These are phyloP conservation scores for Pogonus chalceus DNA, from an alignment of 1,140 invertebrate genomes.

Conservation along the genomic window DNA sequence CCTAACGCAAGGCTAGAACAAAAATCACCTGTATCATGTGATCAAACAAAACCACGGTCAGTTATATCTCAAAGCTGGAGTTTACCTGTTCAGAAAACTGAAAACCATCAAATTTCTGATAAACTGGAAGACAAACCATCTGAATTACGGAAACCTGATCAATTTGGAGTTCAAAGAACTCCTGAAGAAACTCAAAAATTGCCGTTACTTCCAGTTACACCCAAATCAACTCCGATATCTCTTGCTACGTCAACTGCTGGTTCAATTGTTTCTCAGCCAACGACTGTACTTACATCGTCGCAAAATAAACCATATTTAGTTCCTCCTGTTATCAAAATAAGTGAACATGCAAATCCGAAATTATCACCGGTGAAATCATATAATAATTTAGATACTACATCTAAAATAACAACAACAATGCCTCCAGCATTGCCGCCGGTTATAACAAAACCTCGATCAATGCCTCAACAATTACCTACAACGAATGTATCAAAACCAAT, in stretches of 20 bases:
- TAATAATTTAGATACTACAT: neutral
- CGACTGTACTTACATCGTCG: neutral
- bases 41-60: constrained; percentile 14
- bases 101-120: constrained; percentile 28
- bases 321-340: constrained; percentile 32
- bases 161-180: constrained; percentile 35
- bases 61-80: constrained; percentile 42
- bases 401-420: neutral
- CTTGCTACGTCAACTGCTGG: neutral
- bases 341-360: constrained; percentile 10
- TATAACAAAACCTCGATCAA: neutral
- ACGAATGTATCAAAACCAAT: neutral
- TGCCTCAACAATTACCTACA: neutral
- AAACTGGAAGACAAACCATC: constrained; percentile 13
- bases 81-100: constrained; percentile 34
- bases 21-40: neutral
- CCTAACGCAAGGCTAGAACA: no score
- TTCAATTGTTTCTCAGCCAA: neutral
- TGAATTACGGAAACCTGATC: constrained; percentile 27
- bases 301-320: constrained; percentile 30
- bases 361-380: neutral
- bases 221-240: constrained; percentile 8
- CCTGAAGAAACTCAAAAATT: constrained; percentile 38
- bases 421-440: neutral
- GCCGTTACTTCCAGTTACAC: constrained; percentile 20